A percentile compares a stretch with the other conserved stretches of the same genome.
phyloP scores from a whole-genome alignment of 2,888 invertebrate genomes.

The Sipha maydis region DNA sequence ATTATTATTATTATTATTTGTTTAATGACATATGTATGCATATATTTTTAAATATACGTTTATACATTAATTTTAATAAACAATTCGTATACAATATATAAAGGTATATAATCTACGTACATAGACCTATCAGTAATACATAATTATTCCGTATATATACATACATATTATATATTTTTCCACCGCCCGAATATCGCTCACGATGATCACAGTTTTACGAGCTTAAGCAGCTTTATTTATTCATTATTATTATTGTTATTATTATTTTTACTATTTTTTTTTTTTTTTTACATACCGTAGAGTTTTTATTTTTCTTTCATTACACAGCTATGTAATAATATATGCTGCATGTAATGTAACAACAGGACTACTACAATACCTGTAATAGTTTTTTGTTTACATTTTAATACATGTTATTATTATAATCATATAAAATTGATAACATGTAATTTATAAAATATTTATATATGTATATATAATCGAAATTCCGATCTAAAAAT shows the following conservation, averaged over 20 bases:
- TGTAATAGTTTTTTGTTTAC: constrained; percentile 59
- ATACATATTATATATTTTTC: constrained; percentile 27
- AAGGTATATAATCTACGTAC: neutral
- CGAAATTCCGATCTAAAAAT: neutral
- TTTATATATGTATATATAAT: neutral
- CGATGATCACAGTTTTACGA: constrained; percentile 58
- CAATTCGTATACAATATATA: neutral
- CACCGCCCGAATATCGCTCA: constrained; percentile 46
- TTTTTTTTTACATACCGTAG: constrained; percentile 44
- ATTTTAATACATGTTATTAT: constrained; percentile 24
- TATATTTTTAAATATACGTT: neutral
- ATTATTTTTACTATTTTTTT: neutral
- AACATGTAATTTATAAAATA: neutral
- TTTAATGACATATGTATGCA: neutral
- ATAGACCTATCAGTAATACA: neutral
- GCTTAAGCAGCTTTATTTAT: constrained; percentile 58
- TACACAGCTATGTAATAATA: constrained; percentile 60
- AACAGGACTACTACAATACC: constrained; percentile 61
- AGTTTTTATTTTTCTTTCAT: constrained; percentile 56
- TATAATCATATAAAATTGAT: constrained; percentile 12
- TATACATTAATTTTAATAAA: neutral
- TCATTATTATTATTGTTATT: constrained; percentile 18
- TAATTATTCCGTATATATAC: neutral
- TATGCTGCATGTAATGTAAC: constrained; percentile 61
- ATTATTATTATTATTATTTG: constrained; percentile 14